Evolutionary conservation across 2,888 invertebrate species (phyloP), one percentile per base, ranked within the genome.

Genomic region (Gisinianus flammeolus): DNA sequence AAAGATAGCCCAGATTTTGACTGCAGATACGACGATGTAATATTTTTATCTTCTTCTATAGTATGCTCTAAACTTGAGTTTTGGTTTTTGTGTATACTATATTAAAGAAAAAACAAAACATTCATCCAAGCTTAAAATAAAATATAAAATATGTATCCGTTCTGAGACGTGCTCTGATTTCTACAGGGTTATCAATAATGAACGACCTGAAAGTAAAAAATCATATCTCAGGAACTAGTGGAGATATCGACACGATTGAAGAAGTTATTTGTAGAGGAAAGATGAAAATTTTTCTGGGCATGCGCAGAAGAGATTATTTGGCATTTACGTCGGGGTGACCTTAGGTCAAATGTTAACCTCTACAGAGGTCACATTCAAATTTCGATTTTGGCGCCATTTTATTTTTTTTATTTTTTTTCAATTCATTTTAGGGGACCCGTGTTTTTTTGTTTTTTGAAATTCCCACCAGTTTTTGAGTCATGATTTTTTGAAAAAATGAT

Each of bases 261-360:
- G 19, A 8, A 12, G 35, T 8, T 6, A 56, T 10, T 56, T 6
- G 19, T 6, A 58, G 24, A 58, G 22, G 4, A 10, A 58, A 22
- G 22, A 44, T 44, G 44, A 6, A 4, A 44, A 44, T 64, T 74
- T 74, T 74, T 64, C 73, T 33, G 73, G 24, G 31, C 35, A 64
- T 35, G 28, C 35, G 30, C 44, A 74, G 73, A 66, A 44, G 64
- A 62, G 58, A 33, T 22, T 72, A 54, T 67, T 64, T n/a, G n/a
- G n/a, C n/a, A n/a, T n/a, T n/a, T n/a, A n/a, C n/a, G n/a, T n/a
- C n/a, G n/a, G n/a, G n/a, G 73, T 74, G 73, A 74, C 73, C 73
- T 52, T n/a, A n/a, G n/a, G n/a, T n/a, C n/a, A n/a, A n/a, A n/a
- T n/a, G n/a, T n/a, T n/a, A n/a, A n/a, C n/a, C n/a, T n/a, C n/a